Percentiles rank a stretch among this genome's conserved stretches.
Conservation (phyloP, 2,797 vertebrate species). For the Orestias chungarensis region DNA sequence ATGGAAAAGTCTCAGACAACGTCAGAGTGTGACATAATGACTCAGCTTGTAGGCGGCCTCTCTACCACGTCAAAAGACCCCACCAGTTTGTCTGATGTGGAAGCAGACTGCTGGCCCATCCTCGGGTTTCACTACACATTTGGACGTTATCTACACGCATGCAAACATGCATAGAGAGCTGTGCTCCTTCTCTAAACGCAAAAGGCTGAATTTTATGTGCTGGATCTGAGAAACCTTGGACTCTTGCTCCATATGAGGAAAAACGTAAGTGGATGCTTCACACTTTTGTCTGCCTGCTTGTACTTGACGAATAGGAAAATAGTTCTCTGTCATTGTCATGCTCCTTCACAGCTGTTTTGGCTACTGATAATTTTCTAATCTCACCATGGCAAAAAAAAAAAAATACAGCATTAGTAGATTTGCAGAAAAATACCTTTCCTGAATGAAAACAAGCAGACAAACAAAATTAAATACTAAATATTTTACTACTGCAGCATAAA, state of each 20-base stretch:
- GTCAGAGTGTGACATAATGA: slow-evolving; percentile 75
- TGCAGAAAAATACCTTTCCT: not conserved
- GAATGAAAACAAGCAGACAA: not conserved
- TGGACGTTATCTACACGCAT: slow-evolving; percentile 41
- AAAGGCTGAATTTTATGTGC: slow-evolving; percentile 59
- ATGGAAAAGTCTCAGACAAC: slow-evolving; percentile 72
- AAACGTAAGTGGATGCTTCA: slow-evolving; percentile 66
- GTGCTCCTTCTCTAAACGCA: slow-evolving; percentile 51
- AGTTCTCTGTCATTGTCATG: not conserved
- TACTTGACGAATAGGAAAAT: not conserved
- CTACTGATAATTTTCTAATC: not conserved
- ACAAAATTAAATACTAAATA: not conserved
- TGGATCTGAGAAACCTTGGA: slow-evolving; percentile 60
- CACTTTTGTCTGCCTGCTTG: not conserved
- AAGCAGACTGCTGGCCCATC: slow-evolving; percentile 68
- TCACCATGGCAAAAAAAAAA: not conserved
- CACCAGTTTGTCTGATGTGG: slow-evolving; percentile 69
- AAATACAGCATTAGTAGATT: not conserved
- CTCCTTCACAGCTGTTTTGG: not conserved
- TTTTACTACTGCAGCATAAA: not conserved
- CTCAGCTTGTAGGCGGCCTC: slow-evolving; percentile 79
- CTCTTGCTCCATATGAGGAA: slow-evolving; percentile 80
- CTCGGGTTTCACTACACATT: slow-evolving; percentile 67
- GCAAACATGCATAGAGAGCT: slow-evolving; percentile 35
- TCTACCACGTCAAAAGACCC: slow-evolving; percentile 67